Conservation (phyloP, 1,140 invertebrate genomes). For the Adoxophyes honmai region DNA sequence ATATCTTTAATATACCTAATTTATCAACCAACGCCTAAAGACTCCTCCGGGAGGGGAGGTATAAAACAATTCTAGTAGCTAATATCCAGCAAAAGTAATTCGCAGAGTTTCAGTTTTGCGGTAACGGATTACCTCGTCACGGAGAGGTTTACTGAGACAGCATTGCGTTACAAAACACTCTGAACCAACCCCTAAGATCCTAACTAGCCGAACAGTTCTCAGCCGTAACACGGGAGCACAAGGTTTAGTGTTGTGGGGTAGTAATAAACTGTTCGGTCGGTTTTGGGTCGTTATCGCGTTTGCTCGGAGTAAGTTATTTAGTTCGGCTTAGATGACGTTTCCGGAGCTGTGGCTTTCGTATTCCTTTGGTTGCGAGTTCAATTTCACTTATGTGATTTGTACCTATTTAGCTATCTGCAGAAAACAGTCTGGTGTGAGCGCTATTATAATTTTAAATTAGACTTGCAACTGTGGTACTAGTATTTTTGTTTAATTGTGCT, state of each 20-base stretch:
- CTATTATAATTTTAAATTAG: background rate
- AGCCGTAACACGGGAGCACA: constrained; percentile 6
- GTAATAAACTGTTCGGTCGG: constrained; percentile 10
- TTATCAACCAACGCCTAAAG: no score
- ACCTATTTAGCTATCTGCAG: background rate
- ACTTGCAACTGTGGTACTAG: no score
- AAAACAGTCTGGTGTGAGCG: no score
- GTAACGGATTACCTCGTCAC: constrained; percentile 46
- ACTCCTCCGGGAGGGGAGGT: background rate
- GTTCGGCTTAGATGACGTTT: constrained; percentile 53
- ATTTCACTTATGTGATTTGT: constrained; percentile 26
- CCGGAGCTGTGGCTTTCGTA: constrained; percentile 38
- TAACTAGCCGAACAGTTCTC: background rate
- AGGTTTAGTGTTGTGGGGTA: constrained; percentile 11
- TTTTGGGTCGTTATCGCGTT: constrained; percentile 16
- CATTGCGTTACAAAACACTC: constrained; percentile 25
- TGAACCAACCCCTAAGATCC: background rate
- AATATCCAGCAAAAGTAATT: constrained; percentile 29
- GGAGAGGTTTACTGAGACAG: constrained; percentile 44
- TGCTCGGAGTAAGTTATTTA: constrained; percentile 53
- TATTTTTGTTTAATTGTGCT: no score
- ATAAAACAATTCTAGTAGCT: background rate
- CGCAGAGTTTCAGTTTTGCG: constrained; percentile 50
- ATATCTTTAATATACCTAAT: no score
- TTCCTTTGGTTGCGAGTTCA: constrained; percentile 31